phyloP scores from a whole-genome alignment of 1,140 invertebrate genomes.

The Drosophila hydei region DNA sequence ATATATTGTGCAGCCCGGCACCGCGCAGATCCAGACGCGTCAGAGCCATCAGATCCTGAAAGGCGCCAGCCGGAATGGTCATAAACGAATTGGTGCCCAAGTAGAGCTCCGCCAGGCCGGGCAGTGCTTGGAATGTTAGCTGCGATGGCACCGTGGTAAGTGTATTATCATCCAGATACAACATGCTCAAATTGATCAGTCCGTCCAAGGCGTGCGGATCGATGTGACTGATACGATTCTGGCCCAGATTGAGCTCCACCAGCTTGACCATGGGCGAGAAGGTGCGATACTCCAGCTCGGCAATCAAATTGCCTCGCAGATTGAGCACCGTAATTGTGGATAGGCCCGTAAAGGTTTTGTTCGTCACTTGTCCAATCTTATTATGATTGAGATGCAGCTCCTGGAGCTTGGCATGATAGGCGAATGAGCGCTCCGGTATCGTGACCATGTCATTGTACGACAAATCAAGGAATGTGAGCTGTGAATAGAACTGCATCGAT shows the following conservation, averaged over 20 bases:
- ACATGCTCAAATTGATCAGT: slow-evolving; percentile 88
- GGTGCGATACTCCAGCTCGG: slow-evolving; percentile 89
- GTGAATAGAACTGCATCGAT: slow-evolving; percentile 93
- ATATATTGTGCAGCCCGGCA: slow-evolving; percentile 91
- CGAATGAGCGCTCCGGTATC: slow-evolving; percentile 91
- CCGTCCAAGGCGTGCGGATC: slow-evolving; percentile 92
- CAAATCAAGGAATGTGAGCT: slow-evolving; percentile 92
- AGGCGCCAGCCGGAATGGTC: slow-evolving; percentile 89
- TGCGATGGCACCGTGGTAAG: slow-evolving; percentile 89
- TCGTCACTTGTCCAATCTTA: slow-evolving; percentile 91
- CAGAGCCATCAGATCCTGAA: slow-evolving; percentile 89
- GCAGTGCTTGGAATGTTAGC: slow-evolving; percentile 88
- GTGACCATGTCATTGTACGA: slow-evolving; percentile 92
- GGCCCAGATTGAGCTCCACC: slow-evolving; percentile 93
- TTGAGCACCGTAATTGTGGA: slow-evolving; percentile 91
- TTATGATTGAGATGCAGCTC: slow-evolving; percentile 93
- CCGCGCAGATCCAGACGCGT: slow-evolving; percentile 91
- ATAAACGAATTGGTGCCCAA: slow-evolving; percentile 93
- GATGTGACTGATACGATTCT: slow-evolving; percentile 93
- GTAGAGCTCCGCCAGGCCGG: slow-evolving; percentile 91
- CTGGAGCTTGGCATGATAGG: slow-evolving; percentile 90
- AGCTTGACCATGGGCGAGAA: slow-evolving; percentile 91
- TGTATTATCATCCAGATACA: slow-evolving; percentile 94
- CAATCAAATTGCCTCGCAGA: slow-evolving; percentile 92
- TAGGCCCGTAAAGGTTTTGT: slow-evolving; percentile 91